Base-by-base conservation (phyloP, 2,888 invertebrate genomes). In the Abrostola tripartita region DNA sequence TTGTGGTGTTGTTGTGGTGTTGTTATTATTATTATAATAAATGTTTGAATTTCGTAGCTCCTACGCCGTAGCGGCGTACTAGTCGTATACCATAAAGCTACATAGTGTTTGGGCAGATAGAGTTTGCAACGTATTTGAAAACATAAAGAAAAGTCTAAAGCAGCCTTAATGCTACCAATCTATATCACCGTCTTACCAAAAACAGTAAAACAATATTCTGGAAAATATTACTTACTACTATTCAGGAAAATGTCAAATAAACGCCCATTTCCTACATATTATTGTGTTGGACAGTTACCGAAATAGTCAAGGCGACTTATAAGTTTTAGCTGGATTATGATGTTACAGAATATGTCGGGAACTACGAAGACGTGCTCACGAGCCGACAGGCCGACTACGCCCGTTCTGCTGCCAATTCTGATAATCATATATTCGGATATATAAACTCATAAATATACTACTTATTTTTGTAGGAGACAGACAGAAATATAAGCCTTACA, bases 261-360 rank as follows among this genome's bases (percentile, higher is more conserved):
- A 68, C 51, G 14, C 9, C 35, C 14, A 53, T 42, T 66, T 41
- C 36, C 42, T 49, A 14, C 9, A n/a, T 56, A 40, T 38, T 57
- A 24, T 40, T 38, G 56, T 57, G 24, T 12, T 10, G 38, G 36
- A 36, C 49, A 66, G 50, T 67, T 49, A 53, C 52, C 37, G 35
- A 58, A 38, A 66, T 42, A 58, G 24, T 14, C 12, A 40, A 40
- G 7, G 6, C 36, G 36, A 49, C 52, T 42, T 42, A 24, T 38
- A 24, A 42, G 35, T 11, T 52, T 37, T 5, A n/a, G 37, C n/a
- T 11, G 24, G n/a, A 52, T 47, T 47, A 47, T 24, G 41, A 47
- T 14, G 14, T 14, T 14, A 14, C 14, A 0, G 44, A 14, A 14
- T 12, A 12, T 4, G 44, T 47, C 14, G 9, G 44, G 24, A 14